phyloP scores from a whole-genome alignment of 1,140 invertebrate species.

The Cepaea nemoralis region DNA sequence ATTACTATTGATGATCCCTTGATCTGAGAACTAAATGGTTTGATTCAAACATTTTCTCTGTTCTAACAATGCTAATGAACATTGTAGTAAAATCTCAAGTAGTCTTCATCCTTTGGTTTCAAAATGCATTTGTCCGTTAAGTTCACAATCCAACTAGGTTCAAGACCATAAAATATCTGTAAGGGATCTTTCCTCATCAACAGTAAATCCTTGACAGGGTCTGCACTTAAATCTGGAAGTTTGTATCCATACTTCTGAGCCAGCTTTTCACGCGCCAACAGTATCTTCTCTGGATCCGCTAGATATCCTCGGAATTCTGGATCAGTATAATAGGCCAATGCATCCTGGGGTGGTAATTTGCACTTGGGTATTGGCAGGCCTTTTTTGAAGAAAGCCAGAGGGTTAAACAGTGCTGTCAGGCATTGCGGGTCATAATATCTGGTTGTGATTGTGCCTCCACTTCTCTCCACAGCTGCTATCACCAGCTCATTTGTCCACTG shows the following conservation, averaged over 20 bases:
- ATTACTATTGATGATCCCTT: no score
- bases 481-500: conserved; percentile 93
- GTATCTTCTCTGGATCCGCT: conserved; percentile 91
- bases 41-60: no score
- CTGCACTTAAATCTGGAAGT: conserved; percentile 75
- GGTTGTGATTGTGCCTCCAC: conserved; percentile 94
- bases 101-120: conserved; percentile 85
- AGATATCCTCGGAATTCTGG: conserved; percentile 90
- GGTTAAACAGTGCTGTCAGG: conserved; percentile 82
- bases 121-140: conserved; percentile 89
- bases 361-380: conserved; percentile 89
- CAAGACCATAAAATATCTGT: conserved; percentile 93
- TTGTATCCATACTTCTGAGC: conserved; percentile 97
- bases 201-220: conserved; percentile 78
- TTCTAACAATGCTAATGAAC: no score
- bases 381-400: conserved; percentile 84
- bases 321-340: conserved; percentile 87
- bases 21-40: no score
- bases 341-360: conserved; percentile 88
- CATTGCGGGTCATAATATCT: conserved; percentile 91
- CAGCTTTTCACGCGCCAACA: conserved; percentile 80
- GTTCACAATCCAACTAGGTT: conserved; percentile 96
- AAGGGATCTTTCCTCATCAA: conserved; percentile 87
- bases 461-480: conserved; percentile 95
- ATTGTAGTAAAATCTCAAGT: conserved; percentile 74